Percentiles rank a stretch among this genome's conserved stretches.
Evolutionary conservation across 2,113 vertebrate genomes (phyloP).

Genomic region (Trogon melanurus): DNA sequence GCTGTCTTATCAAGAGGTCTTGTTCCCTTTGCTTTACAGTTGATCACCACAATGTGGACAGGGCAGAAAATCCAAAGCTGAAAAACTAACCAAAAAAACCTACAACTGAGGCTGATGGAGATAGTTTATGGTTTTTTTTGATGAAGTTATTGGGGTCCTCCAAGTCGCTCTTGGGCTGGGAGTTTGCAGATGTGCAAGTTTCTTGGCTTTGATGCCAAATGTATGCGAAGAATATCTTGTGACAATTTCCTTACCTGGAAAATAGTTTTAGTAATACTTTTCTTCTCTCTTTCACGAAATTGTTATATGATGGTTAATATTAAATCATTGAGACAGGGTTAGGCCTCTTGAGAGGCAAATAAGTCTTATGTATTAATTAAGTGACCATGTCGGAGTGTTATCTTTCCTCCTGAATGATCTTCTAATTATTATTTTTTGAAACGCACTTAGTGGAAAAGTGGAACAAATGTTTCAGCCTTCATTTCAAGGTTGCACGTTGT

Average conservation of each 20-base stretch:
- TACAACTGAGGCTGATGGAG: not conserved
- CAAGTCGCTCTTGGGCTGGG: not conserved
- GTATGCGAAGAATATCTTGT: not conserved
- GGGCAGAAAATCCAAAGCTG: not conserved
- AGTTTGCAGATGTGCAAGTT: not conserved
- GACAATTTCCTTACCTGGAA: not conserved
- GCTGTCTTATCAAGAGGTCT: not conserved
- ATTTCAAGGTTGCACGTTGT: not conserved
- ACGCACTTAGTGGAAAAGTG: not conserved
- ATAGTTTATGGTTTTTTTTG: not conserved
- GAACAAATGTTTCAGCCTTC: conserved; percentile 9
- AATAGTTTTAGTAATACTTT: not conserved
- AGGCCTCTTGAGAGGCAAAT: not conserved
- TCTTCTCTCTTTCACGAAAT: not conserved
- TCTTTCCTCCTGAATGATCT: not conserved
- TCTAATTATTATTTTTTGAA: conserved; percentile 22
- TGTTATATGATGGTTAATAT: not conserved
- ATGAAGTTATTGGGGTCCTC: not conserved
- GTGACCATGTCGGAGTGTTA: not conserved
- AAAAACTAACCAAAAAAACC: not conserved
- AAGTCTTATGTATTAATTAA: not conserved
- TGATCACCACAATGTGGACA: not conserved
- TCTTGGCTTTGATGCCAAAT: not conserved
- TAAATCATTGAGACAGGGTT: not conserved
- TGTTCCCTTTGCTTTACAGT: not conserved